phyloP scores from a whole-genome alignment of 2,888 invertebrate species.

The Muschampia plurimacula region DNA sequence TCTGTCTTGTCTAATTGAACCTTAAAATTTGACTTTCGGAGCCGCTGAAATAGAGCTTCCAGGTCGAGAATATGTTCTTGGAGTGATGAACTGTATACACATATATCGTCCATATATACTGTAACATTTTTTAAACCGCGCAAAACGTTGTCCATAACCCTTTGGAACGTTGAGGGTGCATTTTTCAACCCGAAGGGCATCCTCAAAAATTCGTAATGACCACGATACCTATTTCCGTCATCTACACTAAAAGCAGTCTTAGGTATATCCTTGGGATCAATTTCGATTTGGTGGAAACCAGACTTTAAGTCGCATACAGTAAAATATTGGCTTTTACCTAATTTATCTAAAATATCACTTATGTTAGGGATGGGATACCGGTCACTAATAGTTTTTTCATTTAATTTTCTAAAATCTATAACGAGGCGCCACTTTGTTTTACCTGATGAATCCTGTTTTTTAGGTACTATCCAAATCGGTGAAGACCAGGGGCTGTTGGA shows the following conservation, averaged over 20 bases:
- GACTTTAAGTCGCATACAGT: not conserved
- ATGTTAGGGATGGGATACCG: constrained; percentile 8
- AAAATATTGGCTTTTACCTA: constrained; percentile 14
- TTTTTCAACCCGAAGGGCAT: not conserved
- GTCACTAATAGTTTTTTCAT: constrained; percentile 8
- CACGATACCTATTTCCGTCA: not conserved
- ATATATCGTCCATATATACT: not conserved
- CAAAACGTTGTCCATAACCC: constrained; percentile 7
- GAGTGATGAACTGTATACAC: not conserved
- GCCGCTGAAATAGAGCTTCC: not conserved
- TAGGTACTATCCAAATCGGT: too few relatives aligned
- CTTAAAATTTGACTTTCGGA: constrained; percentile 16
- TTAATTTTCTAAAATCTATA: not conserved
- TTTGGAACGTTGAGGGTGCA: too few relatives aligned
- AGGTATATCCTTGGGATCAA: constrained; percentile 2
- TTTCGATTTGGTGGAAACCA: constrained; percentile 18
- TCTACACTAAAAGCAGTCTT: constrained; percentile 2
- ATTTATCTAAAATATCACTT: constrained; percentile 8
- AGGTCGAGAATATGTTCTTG: constrained; percentile 8
- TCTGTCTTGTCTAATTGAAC: constrained; percentile 4
- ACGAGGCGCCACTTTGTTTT: too few relatives aligned
- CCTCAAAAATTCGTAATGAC: constrained; percentile 13
- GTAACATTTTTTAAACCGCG: constrained; percentile 5
- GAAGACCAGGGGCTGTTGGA: too few relatives aligned
- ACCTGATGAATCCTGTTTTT: too few relatives aligned